Conservation (phyloP, 2,797 vertebrate species). For the Oophaga sylvatica region DNA sequence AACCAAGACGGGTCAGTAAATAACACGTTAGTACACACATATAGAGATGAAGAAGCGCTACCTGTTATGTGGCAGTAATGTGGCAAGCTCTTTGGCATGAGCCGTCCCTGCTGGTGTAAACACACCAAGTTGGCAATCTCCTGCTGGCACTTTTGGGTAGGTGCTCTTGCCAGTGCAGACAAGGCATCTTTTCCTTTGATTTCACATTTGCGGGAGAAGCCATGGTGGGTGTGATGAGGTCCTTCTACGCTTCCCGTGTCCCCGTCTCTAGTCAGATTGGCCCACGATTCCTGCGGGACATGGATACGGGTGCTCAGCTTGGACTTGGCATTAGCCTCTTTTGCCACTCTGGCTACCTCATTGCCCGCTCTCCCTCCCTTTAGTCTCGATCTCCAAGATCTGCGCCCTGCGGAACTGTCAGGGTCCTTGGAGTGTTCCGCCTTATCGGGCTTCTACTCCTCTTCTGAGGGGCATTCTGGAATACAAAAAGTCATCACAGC, state of each 20-base stretch:
- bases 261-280: slow-evolving; percentile 77
- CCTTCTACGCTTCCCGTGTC: slow-evolving; percentile 95
- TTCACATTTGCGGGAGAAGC: slow-evolving; percentile 91
- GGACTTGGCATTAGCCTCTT: slow-evolving; percentile 73
- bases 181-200: slow-evolving; percentile 91
- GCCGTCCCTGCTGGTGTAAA: slow-evolving; percentile 87
- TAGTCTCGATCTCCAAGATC: slow-evolving; percentile 78
- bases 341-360: slow-evolving; percentile 74
- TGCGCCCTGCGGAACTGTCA: slow-evolving; percentile 80
- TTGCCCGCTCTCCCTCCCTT: slow-evolving; percentile 75
- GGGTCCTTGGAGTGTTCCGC: slow-evolving; percentile 82
- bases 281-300: slow-evolving; percentile 67
- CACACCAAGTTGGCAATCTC: slow-evolving; percentile 95
- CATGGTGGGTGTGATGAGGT: slow-evolving; percentile 82
- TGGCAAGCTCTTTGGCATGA: slow-evolving; percentile 89
- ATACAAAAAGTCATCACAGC: background rate
- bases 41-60: slow-evolving; percentile 62
- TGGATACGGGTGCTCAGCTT: slow-evolving; percentile 62
- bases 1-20: too few relatives aligned
- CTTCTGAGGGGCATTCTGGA: slow-evolving; percentile 81
- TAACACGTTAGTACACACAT: too few relatives aligned
- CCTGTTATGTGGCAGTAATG: slow-evolving; percentile 90
- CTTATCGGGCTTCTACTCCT: slow-evolving; percentile 85
- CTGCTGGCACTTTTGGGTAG: slow-evolving; percentile 88
- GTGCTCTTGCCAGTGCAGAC: slow-evolving; percentile 89